phyloP scores from a whole-genome alignment of 2,113 vertebrate genomes.

The Lampris megalopsis region DNA sequence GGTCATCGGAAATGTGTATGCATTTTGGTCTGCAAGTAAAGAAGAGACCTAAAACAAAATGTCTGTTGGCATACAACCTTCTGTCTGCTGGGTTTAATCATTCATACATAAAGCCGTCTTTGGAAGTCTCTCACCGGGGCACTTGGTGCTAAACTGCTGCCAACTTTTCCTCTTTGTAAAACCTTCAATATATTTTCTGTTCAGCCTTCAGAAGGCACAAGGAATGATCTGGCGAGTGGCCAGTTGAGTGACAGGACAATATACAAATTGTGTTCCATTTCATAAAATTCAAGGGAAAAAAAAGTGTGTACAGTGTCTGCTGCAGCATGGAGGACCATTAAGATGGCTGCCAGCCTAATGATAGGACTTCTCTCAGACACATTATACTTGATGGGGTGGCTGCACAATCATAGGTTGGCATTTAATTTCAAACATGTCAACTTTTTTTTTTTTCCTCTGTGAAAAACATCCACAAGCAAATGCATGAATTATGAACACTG shows the following conservation, averaged over 20 bases:
- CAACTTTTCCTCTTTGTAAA: neutral
- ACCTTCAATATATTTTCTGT: constrained; percentile 12
- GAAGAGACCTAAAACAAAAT: constrained; percentile 22
- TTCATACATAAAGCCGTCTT: constrained; percentile 20
- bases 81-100: neutral
- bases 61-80: neutral
- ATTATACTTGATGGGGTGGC: neutral
- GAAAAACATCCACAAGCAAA: no score
- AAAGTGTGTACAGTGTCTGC: constrained; percentile 18
- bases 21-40: constrained; percentile 16
- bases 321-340: constrained; percentile 7
- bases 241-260: constrained; percentile 2
- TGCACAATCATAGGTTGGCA: neutral
- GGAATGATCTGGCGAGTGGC: constrained; percentile 27
- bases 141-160: neutral
- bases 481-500: constrained; percentile 1
- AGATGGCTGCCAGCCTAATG: constrained; percentile 8
- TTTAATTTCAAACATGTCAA: neutral
- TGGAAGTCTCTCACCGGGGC: constrained; percentile 1
- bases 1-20: constrained; percentile 35
- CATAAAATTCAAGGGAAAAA: constrained; percentile 13
- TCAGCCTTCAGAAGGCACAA: constrained; percentile 52
- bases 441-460: no score
- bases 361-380: neutral
- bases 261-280: constrained; percentile 24